Evolutionary conservation across 2,888 invertebrate species (phyloP), one percentile per base, ranked within the genome.

Genomic region (Esperia sulphurella): DNA sequence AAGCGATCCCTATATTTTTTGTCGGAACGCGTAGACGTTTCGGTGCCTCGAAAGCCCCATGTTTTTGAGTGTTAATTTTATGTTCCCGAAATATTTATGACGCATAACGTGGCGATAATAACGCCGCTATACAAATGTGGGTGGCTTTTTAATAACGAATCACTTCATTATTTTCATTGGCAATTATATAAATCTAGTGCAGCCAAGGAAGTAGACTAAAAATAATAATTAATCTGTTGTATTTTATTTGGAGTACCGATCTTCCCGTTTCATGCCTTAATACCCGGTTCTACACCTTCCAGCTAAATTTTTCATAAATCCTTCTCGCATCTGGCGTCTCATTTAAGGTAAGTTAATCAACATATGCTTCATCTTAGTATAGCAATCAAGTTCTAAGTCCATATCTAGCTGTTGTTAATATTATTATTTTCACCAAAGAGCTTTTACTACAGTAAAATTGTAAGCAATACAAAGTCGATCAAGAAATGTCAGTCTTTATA

Each of bases 51-150:
- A 82, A 79, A 85, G 76, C 71, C 82, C 21, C 84, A 78, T 86
- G 83, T 85, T 88, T 86, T 82, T 84, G 81, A 83, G 86, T 86
- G 89, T 89, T 88, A 86, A 88, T 86, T 89, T 89, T 85, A 88
- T 85, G 87, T 88, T 86, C 79, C 83, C 81, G 86, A 88, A 88
- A 87, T 87, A 87, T 88, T 89, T 88, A 88, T 88, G 88, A 87
- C 81, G 83, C 87, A 87, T 89, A 87, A 87, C 85, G 83, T 75
- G 80, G 73, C 76, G 80, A 74, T 84, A 85, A 88, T 84, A 83
- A 82, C 79, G 75, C 67, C 58, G 70, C 84, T 81, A 85, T 85
- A 86, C 82, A 87, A 86, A 88, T 87, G 87, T 87, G 88, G 87
- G 88, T 88, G 88, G 83, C 72, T 83, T 81, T 70, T 67, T 75